Evolutionary conservation across 1,140 invertebrate species (phyloP).

Genomic region (Lepidotrigona ventralis): DNA sequence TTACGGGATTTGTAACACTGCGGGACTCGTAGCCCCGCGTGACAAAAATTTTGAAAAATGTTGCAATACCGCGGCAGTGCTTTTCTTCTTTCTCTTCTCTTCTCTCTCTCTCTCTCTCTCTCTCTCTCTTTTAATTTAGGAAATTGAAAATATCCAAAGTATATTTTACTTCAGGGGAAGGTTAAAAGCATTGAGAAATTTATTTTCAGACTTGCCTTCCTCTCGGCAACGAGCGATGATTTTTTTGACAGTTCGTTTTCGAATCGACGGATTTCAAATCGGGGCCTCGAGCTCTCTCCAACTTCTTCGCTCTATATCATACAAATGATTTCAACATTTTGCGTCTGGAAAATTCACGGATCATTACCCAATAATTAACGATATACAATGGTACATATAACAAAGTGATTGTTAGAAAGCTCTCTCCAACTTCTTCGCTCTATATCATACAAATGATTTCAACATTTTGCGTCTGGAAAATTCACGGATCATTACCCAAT

Average conservation of each 20-base stretch:
- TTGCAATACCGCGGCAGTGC: background rate
- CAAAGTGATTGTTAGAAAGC: too few species aligned
- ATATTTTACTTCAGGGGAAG: background rate
- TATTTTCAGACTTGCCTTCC: background rate
- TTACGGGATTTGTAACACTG: background rate
- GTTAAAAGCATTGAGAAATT: background rate
- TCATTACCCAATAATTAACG: too few species aligned
- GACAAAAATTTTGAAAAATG: constrained; percentile 11
- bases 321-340: too few species aligned
- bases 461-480: too few species aligned
- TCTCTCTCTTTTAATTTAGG: background rate
- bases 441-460: too few species aligned
- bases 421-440: too few species aligned
- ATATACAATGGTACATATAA: too few species aligned
- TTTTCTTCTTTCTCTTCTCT: background rate
- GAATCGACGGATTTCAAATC: too few species aligned
- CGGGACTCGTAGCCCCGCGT: background rate
- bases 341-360: too few species aligned
- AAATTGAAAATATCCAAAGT: background rate
- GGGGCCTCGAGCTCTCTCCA: too few species aligned
- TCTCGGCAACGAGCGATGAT: background rate
- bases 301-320: too few species aligned
- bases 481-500: too few species aligned
- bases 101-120: background rate
- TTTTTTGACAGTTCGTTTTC: background rate